Evolutionary conservation across 2,888 invertebrate species (phyloP), one percentile per base, ranked within the genome.

Genomic region (Girardia tigrina): DNA sequence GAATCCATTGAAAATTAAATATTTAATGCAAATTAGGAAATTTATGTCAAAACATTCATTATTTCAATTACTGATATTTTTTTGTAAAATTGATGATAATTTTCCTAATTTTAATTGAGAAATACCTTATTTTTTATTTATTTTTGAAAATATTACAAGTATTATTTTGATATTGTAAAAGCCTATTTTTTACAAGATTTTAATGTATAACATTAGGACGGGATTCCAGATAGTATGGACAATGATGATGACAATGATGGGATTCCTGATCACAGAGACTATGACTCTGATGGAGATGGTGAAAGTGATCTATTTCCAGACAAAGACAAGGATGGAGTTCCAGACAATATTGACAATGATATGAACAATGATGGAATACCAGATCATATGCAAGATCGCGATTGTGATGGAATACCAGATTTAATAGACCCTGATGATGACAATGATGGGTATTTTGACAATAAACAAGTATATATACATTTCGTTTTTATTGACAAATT

Each of bases 321-420:
- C 69, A 28, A 27, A 78, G 81, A 82, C 78, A 81, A 80, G 16
- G 83, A 83, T 78, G 75, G 75, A 29, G 71, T 77, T 23, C 77
- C 77, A 12, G 77, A 77, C 72, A 77, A 26, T n/a, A 73, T 77
- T 73, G 77, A 77, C 56, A 79, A 80, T 69, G 77, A 78, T 71
- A 77, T 78, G 74, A 77, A 78, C 72, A 78, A 79, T 28, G 77
- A 74, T 78, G 78, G 79, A 27, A 79, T 82, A 26, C 81, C 81
- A 16, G 81, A 82, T 76, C 28, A 79, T 70, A 16, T 75, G 6
- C 81, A 83, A 70, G 76, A 82, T 78, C 79, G 78, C 74, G 82
- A 83, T 78, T 79, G 79, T 14, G 81, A 82, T 78, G 81, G 81
- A 28, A 80, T 82, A 36, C 80, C 79, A 12, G 80, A 81, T 70